Base-by-base conservation (phyloP, 1,140 invertebrate species). In the Eufriesea mexicana region DNA sequence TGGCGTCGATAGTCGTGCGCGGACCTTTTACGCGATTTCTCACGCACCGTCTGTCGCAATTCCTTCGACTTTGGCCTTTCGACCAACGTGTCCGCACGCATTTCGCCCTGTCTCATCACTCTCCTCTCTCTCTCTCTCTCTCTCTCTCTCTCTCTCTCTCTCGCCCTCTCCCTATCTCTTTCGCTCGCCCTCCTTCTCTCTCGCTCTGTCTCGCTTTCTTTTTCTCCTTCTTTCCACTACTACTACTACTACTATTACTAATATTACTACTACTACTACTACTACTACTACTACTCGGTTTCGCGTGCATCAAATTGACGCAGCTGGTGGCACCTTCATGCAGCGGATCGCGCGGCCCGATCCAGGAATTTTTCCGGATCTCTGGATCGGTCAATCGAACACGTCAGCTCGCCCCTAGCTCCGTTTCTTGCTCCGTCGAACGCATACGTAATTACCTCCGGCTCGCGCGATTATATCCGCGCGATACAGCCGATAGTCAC, bases 361-460 rank as follows among this genome's bases (percentile, higher is more conserved):
- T 81, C 71, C 49, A 45, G 25, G 28, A 57, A 81, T 66, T 55
- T 47, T n/a, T 55, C 70, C 66, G 42, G 61, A 47, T 68, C 76
- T 49, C 35, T n/a, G n/a, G 51, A 54, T 64, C 79, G 14, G n/a
- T 12, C 55, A 45, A 80, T 62, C 70, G 68, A 47, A 14, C 79
- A 55, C 49, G 57, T n/a, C 61, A 49, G 35, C 18, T 55, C 9
- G 59, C 10, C 47, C 23, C 55, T 62, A 59, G n/a, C 49, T 62
- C 71, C 18, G 14, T 45, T 67, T 42, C 51, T 57, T 67, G 72
- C 51, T n/a, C 42, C 49, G 8, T 80, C 59, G 45, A 14, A 62
- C 35, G 35, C 59, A 75, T 66, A 75, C 71, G 71, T 67, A 82
- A 82, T 82, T 76, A 67, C 45, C n/a, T n/a, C 28, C 12, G n/a